Base-by-base conservation (phyloP, 2,797 vertebrate species). In the Gambelia wislizenii region DNA sequence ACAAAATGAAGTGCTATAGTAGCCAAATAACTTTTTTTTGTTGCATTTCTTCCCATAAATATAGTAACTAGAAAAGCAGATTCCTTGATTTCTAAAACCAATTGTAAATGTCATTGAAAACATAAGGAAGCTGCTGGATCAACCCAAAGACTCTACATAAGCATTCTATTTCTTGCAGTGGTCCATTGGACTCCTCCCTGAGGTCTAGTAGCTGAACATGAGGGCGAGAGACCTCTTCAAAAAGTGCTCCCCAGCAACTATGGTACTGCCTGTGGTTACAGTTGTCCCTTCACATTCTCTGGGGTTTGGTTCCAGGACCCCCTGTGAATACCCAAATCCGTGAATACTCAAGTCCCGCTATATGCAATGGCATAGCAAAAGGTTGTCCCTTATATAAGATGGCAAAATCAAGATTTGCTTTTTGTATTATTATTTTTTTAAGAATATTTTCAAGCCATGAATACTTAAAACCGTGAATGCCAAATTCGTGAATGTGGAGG, bases 41-140 rank as follows among this genome's bases (percentile, higher is more conserved):
- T 47, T 78, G n/a, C 12, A 27, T 78, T 49, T 78, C 12, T 86
- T 1, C 14, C 44, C 12, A 72, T 52, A 72, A 56, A 74, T 49
- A 67, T 27, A 67, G 20, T 33, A 9, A 30, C 33, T 49, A 61
- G 22, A 18, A 74, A 78, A 84, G n/a, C 52, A 90, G 90, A 6
- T 5, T 80, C 1, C 39, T 91, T 87, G 49, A 54, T 86, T 85
- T 70, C 52, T 86, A 85, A 87, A 70, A 69, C 44, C n/a, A 86
- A 59, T 56, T 79, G 44, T 12, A 33, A n/a, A 42, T 56, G 5
- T 79, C 33, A 47, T 69, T 59, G 36, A 67, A 39, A 82, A 27
- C 4, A 36, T 80, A 49, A 49, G 49, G 56, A 39, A 25, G 12
- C 49, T 72, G 1, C 16, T 83, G 42, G 49, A 56, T 75, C 47